These are phyloP conservation scores for Labrus mixtus DNA, from an alignment of 2,113 vertebrate species.

Conservation along the genomic window DNA sequence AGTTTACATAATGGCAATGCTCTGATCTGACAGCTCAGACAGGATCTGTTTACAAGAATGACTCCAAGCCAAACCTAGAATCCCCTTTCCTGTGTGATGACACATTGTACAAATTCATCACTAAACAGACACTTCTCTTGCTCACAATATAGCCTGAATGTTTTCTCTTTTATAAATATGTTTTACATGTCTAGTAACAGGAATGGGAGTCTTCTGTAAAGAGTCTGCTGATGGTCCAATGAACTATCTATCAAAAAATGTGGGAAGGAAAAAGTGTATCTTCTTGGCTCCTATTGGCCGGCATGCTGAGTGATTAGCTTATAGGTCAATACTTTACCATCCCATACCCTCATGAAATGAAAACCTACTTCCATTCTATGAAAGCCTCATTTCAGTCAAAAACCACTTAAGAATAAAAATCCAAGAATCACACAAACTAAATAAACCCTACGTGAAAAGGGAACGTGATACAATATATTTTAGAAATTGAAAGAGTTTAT, in stretches of 20 bases:
- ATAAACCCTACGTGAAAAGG: too few species aligned
- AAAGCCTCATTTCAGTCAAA: background rate
- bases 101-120: slow-evolving; percentile 40
- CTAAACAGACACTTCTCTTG: slow-evolving; percentile 5
- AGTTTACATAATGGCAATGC: slow-evolving; percentile 35
- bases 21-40: slow-evolving; percentile 26
- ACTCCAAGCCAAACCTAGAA: slow-evolving; percentile 27
- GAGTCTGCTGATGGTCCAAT: background rate
- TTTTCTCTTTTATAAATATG: slow-evolving; percentile 33
- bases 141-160: slow-evolving; percentile 19
- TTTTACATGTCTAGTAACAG: slow-evolving; percentile 39
- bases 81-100: slow-evolving; percentile 33
- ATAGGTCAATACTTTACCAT: slow-evolving; percentile 9
- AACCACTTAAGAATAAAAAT: too few species aligned
- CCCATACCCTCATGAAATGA: background rate
- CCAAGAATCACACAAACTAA: too few species aligned
- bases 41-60: slow-evolving; percentile 44
- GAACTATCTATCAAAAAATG: slow-evolving; percentile 24
- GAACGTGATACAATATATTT: too few species aligned
- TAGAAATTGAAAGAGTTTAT: too few species aligned
- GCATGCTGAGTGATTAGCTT: slow-evolving; percentile 40
- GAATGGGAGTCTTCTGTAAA: slow-evolving; percentile 2
- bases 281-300: slow-evolving; percentile 29
- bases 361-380: background rate
- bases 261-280: background rate